A percentile compares a stretch with the other conserved stretches of the same genome.
phyloP scores from a whole-genome alignment of 2,113 vertebrate species.

The Silurus meridionalis region DNA sequence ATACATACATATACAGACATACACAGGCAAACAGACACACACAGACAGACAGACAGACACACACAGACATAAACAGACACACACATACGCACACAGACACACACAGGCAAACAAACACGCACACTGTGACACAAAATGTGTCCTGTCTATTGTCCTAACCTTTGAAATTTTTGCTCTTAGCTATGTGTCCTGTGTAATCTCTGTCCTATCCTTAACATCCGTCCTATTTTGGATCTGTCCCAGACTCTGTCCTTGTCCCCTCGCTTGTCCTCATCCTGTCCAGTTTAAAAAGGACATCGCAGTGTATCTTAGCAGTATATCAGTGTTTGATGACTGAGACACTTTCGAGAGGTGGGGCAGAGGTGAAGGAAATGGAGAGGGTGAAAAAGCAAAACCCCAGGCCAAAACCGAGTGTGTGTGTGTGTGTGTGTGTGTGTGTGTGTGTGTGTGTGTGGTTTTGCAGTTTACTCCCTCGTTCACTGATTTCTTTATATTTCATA shows the following conservation, averaged over 20 bases:
- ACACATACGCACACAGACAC: slow-evolving; percentile 11
- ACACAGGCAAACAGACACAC: too few species aligned
- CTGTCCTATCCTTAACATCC: too few species aligned
- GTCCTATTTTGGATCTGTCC: too few species aligned
- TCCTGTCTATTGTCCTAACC: background rate
- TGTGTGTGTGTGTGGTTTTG: slow-evolving; percentile 34
- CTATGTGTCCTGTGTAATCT: too few species aligned
- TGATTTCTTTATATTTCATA: slow-evolving; percentile 74
- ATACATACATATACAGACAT: too few species aligned
- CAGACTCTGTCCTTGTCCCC: background rate
- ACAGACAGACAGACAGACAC: too few species aligned
- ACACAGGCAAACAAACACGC: background rate
- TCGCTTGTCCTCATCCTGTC: background rate
- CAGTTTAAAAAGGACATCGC: background rate
- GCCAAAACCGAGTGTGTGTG: slow-evolving; percentile 14
- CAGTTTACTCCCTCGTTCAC: slow-evolving; percentile 55
- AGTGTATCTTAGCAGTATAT: background rate
- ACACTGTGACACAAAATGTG: background rate
- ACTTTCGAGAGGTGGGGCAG: background rate
- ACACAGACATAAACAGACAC: too few species aligned
- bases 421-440: slow-evolving; percentile 22
- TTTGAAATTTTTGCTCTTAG: too few species aligned
- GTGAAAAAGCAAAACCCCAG: background rate
- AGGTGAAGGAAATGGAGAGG: background rate
- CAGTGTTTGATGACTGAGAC: background rate